A percentile compares a stretch with the other conserved stretches of the same genome.
Conservation (phyloP, 2,797 vertebrate genomes). For the Myripristis jacobus region DNA sequence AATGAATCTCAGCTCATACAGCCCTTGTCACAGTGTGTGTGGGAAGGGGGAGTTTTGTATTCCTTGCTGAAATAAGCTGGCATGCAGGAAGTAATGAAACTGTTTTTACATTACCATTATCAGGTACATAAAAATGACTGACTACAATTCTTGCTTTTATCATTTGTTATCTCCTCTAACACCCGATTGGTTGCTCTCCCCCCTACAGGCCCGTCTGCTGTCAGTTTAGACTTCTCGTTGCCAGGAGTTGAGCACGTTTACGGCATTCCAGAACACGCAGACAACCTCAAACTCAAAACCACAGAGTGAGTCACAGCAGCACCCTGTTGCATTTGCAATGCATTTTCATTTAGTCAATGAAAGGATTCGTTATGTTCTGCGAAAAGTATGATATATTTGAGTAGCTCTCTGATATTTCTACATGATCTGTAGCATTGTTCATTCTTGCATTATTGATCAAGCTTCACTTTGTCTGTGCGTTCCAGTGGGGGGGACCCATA, state of each 20-base stretch:
- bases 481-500: slow-evolving; percentile 91
- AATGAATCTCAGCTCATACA: neutral
- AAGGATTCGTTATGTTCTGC: neutral
- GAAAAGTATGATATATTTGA: neutral
- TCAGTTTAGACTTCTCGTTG: slow-evolving; percentile 94
- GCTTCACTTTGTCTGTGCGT: slow-evolving; percentile 24
- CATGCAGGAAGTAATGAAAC: too few species aligned
- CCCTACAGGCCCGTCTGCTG: slow-evolving; percentile 87
- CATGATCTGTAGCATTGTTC: neutral
- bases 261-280: slow-evolving; percentile 94
- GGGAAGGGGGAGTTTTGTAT: too few species aligned
- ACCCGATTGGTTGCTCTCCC: slow-evolving; percentile 6
- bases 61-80: too few species aligned
- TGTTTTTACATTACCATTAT: too few species aligned
- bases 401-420: neutral
- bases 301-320: slow-evolving; percentile 87
- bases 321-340: too few species aligned
- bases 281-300: slow-evolving; percentile 88
- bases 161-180: neutral
- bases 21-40: too few species aligned
- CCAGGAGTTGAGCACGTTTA: slow-evolving; percentile 94
- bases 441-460: neutral
- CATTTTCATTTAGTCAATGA: too few species aligned
- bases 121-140: too few species aligned
- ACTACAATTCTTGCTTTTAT: too few species aligned